phyloP scores from a whole-genome alignment of 2,797 vertebrate species.

The Gouania willdenowi region DNA sequence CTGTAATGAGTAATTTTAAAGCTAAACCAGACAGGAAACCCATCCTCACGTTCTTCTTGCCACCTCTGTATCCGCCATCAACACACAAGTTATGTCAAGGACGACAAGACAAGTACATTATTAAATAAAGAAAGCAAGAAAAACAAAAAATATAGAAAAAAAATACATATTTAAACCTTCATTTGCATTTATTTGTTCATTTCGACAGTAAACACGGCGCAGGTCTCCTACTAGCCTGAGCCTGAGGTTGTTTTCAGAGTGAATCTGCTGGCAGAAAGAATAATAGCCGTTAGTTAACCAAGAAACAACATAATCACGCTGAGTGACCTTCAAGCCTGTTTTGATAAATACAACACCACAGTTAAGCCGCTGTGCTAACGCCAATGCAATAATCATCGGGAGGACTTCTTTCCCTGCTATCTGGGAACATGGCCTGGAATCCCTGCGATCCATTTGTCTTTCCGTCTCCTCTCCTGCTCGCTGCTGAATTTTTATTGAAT shows the following conservation, averaged over 20 bases:
- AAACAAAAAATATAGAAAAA: too few species aligned
- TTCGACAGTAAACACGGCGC: conserved; percentile 22
- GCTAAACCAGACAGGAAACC: conserved; percentile 49
- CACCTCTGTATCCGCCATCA: conserved; percentile 22
- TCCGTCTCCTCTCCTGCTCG: conserved; percentile 34
- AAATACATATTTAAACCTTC: too few species aligned
- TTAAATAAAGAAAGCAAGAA: background rate
- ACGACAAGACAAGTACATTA: background rate
- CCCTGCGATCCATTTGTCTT: conserved; percentile 56
- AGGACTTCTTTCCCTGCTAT: conserved; percentile 45
- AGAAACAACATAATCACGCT: conserved; percentile 70
- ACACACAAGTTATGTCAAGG: conserved; percentile 8
- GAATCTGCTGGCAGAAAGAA: conserved; percentile 61
- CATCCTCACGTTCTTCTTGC: conserved; percentile 24
- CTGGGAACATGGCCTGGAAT: conserved; percentile 59
- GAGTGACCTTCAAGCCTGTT: conserved; percentile 56
- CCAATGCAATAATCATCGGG: conserved; percentile 44
- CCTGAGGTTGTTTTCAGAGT: conserved; percentile 57
- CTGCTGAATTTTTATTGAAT: conserved; percentile 66
- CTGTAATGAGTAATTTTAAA: conserved; percentile 70
- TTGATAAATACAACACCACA: conserved; percentile 63
- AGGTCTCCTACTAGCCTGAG: conserved; percentile 17
- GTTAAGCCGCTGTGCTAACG: conserved; percentile 22
- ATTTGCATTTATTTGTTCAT: conserved; percentile 1
- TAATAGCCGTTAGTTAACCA: conserved; percentile 68